Evolutionary conservation across 2,888 invertebrate species (phyloP).

Genomic region (Xestia c-nigrum): DNA sequence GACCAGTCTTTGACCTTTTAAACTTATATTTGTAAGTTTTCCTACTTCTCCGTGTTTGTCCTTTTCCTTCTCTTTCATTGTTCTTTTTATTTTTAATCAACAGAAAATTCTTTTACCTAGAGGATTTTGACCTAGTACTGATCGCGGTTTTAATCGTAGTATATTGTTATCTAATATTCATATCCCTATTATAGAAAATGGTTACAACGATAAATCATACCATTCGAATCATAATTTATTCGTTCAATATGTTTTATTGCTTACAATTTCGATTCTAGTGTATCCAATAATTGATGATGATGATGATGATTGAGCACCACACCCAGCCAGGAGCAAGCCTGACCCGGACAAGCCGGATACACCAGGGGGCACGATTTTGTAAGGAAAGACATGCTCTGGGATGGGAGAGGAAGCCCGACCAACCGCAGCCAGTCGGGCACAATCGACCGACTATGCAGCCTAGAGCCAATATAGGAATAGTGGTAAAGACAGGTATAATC

Average conservation of each 20-base stretch:
- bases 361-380: no score
- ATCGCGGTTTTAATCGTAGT: not conserved
- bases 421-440: no score
- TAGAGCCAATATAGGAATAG: no score
- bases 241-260: not conserved
- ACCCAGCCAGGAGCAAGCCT: no score
- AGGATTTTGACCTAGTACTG: not conserved
- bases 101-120: not conserved
- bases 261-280: not conserved
- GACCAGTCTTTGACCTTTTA: not conserved
- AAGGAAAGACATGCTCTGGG: no score
- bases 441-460: no score
- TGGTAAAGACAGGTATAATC: no score
- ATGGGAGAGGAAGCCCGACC: no score
- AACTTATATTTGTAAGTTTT: not conserved
- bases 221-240: conserved; percentile 18
- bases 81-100: not conserved
- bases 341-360: no score
- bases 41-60: not conserved
- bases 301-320: no score
- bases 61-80: not conserved
- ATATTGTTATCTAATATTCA: not conserved
- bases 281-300: no score
- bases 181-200: not conserved
- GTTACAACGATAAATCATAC: conserved; percentile 18